Conservation (phyloP, 1,140 invertebrate species). For the Anastrepha ludens region DNA sequence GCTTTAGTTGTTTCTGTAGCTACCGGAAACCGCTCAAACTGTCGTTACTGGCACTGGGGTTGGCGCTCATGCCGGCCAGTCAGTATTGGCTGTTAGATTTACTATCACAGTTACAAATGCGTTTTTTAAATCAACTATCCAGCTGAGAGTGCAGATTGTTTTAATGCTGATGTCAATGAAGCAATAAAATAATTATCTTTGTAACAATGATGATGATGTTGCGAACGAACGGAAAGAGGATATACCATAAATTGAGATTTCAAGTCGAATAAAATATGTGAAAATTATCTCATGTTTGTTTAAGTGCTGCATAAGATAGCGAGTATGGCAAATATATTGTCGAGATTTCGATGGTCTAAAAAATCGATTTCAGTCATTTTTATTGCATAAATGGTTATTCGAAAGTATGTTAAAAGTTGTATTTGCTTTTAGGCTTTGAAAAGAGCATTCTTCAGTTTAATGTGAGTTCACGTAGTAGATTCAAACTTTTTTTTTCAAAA, state of each 20-base stretch:
- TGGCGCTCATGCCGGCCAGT: not conserved
- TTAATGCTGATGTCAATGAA: constrained; percentile 12
- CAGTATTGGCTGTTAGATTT: not conserved
- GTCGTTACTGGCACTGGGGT: not conserved
- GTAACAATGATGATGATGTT: constrained; percentile 5
- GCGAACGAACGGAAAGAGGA: not conserved
- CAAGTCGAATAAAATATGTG: not conserved
- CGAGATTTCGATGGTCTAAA: too few species aligned
- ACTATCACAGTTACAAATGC: not conserved
- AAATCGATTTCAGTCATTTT: too few species aligned
- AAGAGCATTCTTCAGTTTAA: too few species aligned
- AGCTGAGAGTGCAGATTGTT: constrained; percentile 29
- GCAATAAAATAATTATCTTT: constrained; percentile 40
- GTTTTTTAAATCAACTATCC: constrained; percentile 1
- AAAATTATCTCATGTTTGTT: too few species aligned
- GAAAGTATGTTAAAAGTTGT: too few species aligned
- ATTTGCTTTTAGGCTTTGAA: too few species aligned
- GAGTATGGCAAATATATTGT: too few species aligned
- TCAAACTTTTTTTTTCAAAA: too few species aligned
- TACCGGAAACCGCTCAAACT: not conserved
- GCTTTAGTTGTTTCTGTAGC: not conserved
- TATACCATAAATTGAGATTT: not conserved
- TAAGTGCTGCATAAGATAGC: too few species aligned
- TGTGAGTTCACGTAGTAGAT: too few species aligned
- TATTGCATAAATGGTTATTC: too few species aligned